These are phyloP conservation scores for Chloroceryle inda DNA, from an alignment of 2,797 vertebrate genomes.

Conservation along the genomic window DNA sequence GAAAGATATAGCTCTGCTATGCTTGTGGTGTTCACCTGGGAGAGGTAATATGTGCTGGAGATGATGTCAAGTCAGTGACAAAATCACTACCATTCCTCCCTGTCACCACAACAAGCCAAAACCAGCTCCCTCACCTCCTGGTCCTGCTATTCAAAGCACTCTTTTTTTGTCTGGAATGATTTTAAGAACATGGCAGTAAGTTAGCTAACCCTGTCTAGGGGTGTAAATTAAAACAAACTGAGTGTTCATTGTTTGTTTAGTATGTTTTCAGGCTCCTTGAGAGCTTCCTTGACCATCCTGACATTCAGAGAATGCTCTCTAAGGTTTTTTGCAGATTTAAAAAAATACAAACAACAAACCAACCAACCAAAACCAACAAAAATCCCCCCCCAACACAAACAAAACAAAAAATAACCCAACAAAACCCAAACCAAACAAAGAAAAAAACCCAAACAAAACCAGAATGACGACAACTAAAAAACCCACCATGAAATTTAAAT, in stretches of 20 bases:
- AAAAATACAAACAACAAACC: not conserved
- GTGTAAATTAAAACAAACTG: not conserved
- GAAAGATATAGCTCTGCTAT: not conserved
- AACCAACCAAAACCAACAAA: not conserved
- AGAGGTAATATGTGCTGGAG: too few species aligned
- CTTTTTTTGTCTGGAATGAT: not conserved
- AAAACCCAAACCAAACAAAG: not conserved
- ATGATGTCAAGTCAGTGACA: not conserved
- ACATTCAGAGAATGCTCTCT: not conserved
- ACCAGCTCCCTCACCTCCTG: accelerated
- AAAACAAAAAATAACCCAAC: not conserved
- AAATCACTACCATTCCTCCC: not conserved
- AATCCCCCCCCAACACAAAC: too few species aligned
- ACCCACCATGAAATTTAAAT: not conserved
- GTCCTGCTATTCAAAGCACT: not conserved
- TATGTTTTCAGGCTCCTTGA: not conserved
- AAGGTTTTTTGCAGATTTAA: not conserved
- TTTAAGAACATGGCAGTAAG: not conserved
- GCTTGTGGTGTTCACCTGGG: not conserved
- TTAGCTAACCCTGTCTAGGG: not conserved
- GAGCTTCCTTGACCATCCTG: not conserved
- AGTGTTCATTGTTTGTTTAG: not conserved
- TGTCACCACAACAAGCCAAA: accelerated
- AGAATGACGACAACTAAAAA: not conserved
- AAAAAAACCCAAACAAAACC: not conserved